Evolutionary conservation across 2,888 invertebrate genomes (phyloP).

Genomic region (Iphiclides podalirius): DNA sequence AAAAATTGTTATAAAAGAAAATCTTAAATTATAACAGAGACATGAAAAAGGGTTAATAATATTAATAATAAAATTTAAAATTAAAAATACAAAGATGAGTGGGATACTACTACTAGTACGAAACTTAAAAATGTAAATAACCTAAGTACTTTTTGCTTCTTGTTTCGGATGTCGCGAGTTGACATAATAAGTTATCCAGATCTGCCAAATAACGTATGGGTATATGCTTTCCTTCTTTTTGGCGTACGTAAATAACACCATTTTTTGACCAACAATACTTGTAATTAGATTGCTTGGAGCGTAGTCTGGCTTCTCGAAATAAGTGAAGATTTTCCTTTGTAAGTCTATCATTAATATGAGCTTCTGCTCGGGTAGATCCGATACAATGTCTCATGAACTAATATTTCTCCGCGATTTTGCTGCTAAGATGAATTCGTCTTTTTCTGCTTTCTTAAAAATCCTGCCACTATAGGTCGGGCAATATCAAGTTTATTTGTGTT

Average conservation of each 20-base stretch:
- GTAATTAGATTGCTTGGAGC: neutral
- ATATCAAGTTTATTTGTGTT: neutral
- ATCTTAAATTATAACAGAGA: neutral
- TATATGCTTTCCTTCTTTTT: neutral
- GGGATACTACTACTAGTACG: too few species aligned
- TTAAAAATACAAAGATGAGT: too few species aligned
- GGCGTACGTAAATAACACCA: neutral
- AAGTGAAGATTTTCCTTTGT: neutral
- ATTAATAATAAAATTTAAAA: too few species aligned
- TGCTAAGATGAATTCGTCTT: neutral
- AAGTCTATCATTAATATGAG: neutral
- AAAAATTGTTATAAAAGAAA: too few species aligned
- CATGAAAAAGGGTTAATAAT: neutral
- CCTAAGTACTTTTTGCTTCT: too few species aligned
- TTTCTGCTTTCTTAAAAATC: neutral
- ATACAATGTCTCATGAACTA: neutral
- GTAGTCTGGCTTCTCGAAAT: neutral
- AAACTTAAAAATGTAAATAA: too few species aligned
- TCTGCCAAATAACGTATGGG: neutral
- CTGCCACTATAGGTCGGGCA: neutral
- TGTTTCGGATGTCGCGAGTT: too few species aligned
- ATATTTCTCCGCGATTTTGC: neutral
- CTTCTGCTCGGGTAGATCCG: neutral
- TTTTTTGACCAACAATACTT: neutral
- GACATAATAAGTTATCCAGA: neutral